Conservation (phyloP, 2,797 vertebrate genomes). For the Pseudotriccus pelzelni region DNA sequence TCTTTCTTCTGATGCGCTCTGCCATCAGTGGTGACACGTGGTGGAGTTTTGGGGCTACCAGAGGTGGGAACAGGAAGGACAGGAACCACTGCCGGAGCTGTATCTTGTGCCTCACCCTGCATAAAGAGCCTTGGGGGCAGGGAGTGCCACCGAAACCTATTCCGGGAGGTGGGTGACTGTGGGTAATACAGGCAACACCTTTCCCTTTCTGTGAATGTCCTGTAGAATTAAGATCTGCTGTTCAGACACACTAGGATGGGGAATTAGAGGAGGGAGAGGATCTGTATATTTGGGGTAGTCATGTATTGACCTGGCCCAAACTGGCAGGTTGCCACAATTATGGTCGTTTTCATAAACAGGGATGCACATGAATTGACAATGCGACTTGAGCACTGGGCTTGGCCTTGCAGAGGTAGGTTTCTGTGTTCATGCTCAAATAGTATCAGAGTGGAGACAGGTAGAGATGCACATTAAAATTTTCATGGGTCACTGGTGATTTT, state of each 20-base stretch:
- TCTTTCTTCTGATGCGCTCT: background rate
- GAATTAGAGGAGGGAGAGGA: background rate
- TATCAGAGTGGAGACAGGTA: background rate
- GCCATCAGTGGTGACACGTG: background rate
- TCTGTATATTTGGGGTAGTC: background rate
- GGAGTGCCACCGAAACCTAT: accelerated
- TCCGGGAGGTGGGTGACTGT: accelerated
- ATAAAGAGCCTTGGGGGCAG: accelerated
- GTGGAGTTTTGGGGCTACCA: background rate
- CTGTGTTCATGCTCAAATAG: background rate
- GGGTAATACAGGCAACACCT: background rate
- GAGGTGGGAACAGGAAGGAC: background rate
- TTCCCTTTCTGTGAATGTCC: background rate
- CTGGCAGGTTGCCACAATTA: background rate
- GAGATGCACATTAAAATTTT: background rate
- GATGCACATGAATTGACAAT: accelerated
- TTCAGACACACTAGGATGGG: accelerated
- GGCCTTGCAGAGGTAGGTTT: no score
- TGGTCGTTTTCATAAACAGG: background rate
- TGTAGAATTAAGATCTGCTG: background rate
- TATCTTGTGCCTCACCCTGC: accelerated
- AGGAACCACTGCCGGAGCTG: background rate
- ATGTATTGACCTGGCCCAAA: background rate
- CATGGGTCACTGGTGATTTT: background rate
- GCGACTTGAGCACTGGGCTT: background rate